Evolutionary conservation across 2,888 invertebrate genomes (phyloP), one percentile per base, ranked within the genome.

Genomic region (Priocnemis perturbator): DNA sequence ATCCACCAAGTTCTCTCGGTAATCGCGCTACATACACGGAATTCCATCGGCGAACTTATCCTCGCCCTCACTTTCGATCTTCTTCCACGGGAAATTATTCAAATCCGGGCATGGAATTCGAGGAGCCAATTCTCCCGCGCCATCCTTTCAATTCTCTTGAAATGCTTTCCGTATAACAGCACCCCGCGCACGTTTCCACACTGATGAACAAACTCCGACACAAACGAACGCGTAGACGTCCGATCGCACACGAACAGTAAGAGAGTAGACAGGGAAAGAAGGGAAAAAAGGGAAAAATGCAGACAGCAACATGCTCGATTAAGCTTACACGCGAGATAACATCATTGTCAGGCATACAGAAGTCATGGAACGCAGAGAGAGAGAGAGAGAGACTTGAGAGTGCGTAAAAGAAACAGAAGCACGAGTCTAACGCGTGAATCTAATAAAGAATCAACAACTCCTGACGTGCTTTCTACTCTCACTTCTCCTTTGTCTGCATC

Each of bases 51-150:
- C 50, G n/a, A 50, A 19, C 50, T 50, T 50, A 50, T 50, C 14
- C 17, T 9, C 17, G 50, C n/a, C 17, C 50, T 19, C n/a, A 50
- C 19, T 50, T 17, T 50, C 50, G n/a, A 50, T 11, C 56, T 60
- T 17, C 52, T 37, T 20, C 59, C 23, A 48, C 30, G 45, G 56
- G 58, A 76, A 73, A 73, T 77, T 77, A 76, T 77, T 76, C 63
- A 69, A 73, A 78, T 79, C 68, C 68, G 67, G 60, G 53, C 56
- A 70, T 23, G 56, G 64, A 75, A 71, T 62, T 63, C 67, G 60
- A 64, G 47, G 65, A 71, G 62, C 44, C 69, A 67, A 64, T 71
- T 72, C 57, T 64, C 48, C 21, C 23, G 17, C 23, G 15, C 37
- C 21, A 69, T 26, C 65, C 58, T 61, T 60, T 64, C 50, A 15